These are phyloP conservation scores for Kryptolebias marmoratus DNA, from an alignment of 2,113 vertebrate species.

Conservation along the genomic window DNA sequence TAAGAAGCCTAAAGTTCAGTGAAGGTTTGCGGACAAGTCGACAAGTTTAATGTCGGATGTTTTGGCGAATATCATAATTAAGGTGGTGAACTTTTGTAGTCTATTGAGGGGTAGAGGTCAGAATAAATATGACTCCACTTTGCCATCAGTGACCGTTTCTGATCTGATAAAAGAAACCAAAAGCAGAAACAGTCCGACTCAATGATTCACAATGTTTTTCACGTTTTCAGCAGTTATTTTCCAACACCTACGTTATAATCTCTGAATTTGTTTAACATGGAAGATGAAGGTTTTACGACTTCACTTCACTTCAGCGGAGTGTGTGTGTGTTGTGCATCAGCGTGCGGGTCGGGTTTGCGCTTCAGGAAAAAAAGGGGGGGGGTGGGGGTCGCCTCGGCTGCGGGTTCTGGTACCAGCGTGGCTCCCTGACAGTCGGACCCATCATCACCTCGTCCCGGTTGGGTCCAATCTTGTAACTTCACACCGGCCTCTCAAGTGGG, in stretches of 20 bases:
- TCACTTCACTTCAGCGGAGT: slow-evolving; percentile 11
- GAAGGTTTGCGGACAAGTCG: no score
- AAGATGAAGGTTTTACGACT: slow-evolving; percentile 16
- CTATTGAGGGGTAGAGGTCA: not conserved
- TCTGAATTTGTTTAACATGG: not conserved
- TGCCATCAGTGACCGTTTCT: not conserved
- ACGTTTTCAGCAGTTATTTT: not conserved
- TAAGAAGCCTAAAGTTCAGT: no score
- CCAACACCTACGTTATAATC: not conserved
- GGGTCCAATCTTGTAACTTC: slow-evolving; percentile 74
- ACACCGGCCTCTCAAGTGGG: slow-evolving; percentile 80
- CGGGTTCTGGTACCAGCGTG: slow-evolving; percentile 53
- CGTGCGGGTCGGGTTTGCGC: slow-evolving; percentile 22
- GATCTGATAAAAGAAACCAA: not conserved
- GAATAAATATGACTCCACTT: not conserved
- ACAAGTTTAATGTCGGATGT: not conserved
- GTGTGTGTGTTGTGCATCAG: slow-evolving; percentile 46
- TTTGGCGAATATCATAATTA: not conserved
- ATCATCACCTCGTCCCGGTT: slow-evolving; percentile 63
- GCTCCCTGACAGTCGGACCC: slow-evolving; percentile 52
- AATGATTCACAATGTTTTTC: not conserved
- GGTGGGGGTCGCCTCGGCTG: slow-evolving; percentile 14
- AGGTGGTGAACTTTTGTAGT: not conserved
- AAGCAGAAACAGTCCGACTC: not conserved
- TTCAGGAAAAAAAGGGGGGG: not conserved